These are phyloP conservation scores for Chionodraco myersi DNA, from an alignment of 2,113 vertebrate genomes.

Conservation along the genomic window DNA sequence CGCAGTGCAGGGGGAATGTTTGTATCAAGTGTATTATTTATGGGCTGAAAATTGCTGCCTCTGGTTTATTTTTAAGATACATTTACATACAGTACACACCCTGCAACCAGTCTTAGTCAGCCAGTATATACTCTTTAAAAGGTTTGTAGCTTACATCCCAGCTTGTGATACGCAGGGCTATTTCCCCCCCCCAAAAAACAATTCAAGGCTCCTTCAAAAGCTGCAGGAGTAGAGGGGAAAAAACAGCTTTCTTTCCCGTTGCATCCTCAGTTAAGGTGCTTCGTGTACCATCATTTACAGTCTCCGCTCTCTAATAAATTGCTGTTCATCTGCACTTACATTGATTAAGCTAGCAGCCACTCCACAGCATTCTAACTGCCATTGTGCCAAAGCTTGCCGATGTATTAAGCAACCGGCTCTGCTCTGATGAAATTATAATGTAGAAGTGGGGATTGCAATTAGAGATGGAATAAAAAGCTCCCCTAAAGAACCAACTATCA, in stretches of 20 bases:
- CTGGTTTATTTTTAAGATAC: constrained; percentile 72
- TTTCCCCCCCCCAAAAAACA: not conserved
- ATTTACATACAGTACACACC: constrained; percentile 62
- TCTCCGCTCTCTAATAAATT: constrained; percentile 58
- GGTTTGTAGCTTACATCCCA: constrained; percentile 23
- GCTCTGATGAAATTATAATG: constrained; percentile 64
- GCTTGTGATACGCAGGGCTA: not conserved
- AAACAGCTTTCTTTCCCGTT: not conserved
- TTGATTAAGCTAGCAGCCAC: constrained; percentile 52
- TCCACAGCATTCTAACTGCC: constrained; percentile 51
- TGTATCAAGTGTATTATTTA: constrained; percentile 78
- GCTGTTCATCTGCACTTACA: constrained; percentile 54
- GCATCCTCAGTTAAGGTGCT: constrained; percentile 26
- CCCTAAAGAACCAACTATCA: constrained; percentile 37
- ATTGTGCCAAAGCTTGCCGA: constrained; percentile 54
- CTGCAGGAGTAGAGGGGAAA: not conserved
- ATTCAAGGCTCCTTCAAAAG: constrained; percentile 17
- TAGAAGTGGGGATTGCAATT: constrained; percentile 51
- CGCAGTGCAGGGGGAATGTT: constrained; percentile 74
- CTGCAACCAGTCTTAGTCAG: constrained; percentile 29
- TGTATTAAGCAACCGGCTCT: constrained; percentile 56
- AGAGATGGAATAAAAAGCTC: constrained; percentile 60
- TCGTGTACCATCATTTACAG: constrained; percentile 22
- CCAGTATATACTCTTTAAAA: constrained; percentile 25
- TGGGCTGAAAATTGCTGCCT: constrained; percentile 72